phyloP scores from a whole-genome alignment of 30 jellyfish, hydroid and myxozoan species.

The Cassiopea andromeda region DNA sequence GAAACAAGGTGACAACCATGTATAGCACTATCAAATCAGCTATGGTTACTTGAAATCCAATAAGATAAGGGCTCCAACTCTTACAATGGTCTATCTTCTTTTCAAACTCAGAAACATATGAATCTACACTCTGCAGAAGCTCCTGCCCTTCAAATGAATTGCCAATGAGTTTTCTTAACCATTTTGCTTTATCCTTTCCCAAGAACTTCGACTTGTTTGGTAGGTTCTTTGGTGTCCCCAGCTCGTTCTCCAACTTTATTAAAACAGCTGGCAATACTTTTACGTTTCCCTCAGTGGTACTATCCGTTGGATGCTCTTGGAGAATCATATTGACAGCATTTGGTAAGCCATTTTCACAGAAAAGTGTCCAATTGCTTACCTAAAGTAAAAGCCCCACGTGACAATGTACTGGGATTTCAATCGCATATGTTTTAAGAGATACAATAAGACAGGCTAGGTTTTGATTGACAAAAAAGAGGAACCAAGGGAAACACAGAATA shows the following conservation, averaged over 20 bases:
- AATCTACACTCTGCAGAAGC: background rate
- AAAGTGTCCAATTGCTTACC: constrained; percentile 59
- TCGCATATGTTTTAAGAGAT: no score
- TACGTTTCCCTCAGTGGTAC: background rate
- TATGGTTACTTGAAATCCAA: constrained; percentile 79
- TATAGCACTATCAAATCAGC: constrained; percentile 67
- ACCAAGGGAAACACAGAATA: no score
- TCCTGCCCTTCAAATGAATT: constrained; percentile 72
- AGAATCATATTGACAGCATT: constrained; percentile 32
- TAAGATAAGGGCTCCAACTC: constrained; percentile 76
- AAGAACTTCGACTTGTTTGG: constrained; percentile 71
- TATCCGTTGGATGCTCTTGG: background rate
- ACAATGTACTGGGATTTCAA: background rate
- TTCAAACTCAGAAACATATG: constrained; percentile 17
- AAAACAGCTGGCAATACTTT: constrained; percentile 43
- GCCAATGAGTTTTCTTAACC: constrained; percentile 25
- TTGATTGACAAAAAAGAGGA: no score
- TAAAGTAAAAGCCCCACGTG: background rate
- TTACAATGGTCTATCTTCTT: constrained; percentile 8
- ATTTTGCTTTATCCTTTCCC: constrained; percentile 57
- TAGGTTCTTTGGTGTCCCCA: constrained; percentile 64
- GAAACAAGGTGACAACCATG: constrained; percentile 45
- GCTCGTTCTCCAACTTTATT: constrained; percentile 68
- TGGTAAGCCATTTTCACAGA: constrained; percentile 84
- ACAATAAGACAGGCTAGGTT: no score